Conservation (phyloP, 2,797 vertebrate genomes). For the Hippoglossus hippoglossus region DNA sequence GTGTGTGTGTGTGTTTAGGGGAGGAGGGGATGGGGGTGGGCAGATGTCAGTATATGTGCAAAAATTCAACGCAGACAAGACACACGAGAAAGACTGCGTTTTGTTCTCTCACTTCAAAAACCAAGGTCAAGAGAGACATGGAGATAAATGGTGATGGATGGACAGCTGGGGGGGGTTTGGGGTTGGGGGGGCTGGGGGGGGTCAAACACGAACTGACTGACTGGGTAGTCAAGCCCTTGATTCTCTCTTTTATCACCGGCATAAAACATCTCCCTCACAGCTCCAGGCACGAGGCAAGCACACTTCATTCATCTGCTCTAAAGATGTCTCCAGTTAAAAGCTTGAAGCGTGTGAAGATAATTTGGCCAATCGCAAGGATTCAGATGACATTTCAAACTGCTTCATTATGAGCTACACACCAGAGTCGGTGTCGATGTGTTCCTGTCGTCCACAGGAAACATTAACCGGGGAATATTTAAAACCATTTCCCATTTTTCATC, state of each 20-base stretch:
- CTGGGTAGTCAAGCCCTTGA: neutral
- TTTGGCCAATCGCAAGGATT: constrained; percentile 24
- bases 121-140: constrained; percentile 64
- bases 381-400: constrained; percentile 28
- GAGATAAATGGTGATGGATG: constrained; percentile 27
- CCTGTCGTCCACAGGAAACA: constrained; percentile 12
- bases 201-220: constrained; percentile 30
- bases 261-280: constrained; percentile 8
- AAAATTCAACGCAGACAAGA: constrained; percentile 2
- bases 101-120: constrained; percentile 44
- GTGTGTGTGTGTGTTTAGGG: no score
- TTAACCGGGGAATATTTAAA: constrained; percentile 22
- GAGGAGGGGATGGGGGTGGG: neutral
- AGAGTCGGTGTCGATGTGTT: constrained; percentile 15
- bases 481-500: constrained; percentile 35
- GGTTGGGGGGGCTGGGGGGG: neutral
- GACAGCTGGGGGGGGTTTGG: constrained; percentile 15
- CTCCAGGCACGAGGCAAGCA: neutral
- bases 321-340: constrained; percentile 13
- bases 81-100: constrained; percentile 36
- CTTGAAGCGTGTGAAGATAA: constrained; percentile 5
- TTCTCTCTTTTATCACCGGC: constrained; percentile 12
- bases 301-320: constrained; percentile 11
- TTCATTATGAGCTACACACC: constrained; percentile 46
- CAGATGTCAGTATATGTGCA: no score